Base-by-base conservation (phyloP, 2,797 vertebrate species). In the Chiloscyllium punctatum region DNA sequence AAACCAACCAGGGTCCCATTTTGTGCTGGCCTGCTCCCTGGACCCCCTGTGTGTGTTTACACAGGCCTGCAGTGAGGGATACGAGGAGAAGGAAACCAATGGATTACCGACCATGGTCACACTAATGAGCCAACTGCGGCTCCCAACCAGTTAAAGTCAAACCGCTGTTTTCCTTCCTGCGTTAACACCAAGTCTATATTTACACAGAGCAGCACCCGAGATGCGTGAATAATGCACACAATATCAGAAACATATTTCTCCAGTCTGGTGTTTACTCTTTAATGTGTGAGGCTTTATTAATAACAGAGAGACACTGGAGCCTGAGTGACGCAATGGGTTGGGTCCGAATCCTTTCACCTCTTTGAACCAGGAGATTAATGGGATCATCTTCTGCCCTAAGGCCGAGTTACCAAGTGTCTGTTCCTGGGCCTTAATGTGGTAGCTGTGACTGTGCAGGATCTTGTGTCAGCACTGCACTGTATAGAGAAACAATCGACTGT, bases 101-200 rank as follows among this genome's bases (percentile, higher is more conserved):
- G 7, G 18, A 21, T 23, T 42, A 21, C 42, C 25, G 21, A 84
- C 23, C 16, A 37, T 37, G 77, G 77, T 42, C 6, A n/a, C 77
- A 37, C 37, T 82, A 82, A 82, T 23, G n/a, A 82, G 37, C 16
- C 79, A 48, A 42, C 16, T 48, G 42, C 21, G 21, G 37, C 79
- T 21, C 42, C 82, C 42, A 84, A 7, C 1, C 6, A 1, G 21
- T 48, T 84, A 21, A 84, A 84, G 42, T 7, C 82, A 84, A 84
- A 21, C 82, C 1, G 21, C 23, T 23, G 42, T 23, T 48, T 48
- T 48, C 23, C 48, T 48, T 48, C 37, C 57, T 37, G 25, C 23
- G 48, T 84, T 84, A 84, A 84, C 42, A 84, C 37, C 82, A 42
- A 48, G 82, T 84, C 82, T 84, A 84, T 84, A 84, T 84, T 84